A percentile compares a stretch with the other conserved stretches of the same genome.
Conservation (phyloP, 1,140 invertebrate genomes). For the Dufourea novaeangliae region DNA sequence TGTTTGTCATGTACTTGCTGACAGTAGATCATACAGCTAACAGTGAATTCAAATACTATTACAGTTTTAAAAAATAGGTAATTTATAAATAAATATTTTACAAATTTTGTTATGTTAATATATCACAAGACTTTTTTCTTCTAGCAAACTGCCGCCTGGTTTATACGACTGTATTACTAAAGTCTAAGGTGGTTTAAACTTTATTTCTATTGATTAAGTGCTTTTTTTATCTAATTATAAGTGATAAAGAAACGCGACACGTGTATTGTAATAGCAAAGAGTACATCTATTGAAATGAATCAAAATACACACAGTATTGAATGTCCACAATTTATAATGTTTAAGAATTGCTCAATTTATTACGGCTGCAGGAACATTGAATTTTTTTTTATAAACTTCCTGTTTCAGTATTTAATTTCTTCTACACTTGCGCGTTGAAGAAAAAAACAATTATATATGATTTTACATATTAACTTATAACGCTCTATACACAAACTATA, state of each 20-base stretch:
- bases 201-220: not conserved
- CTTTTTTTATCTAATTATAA: slow-evolving; percentile 7
- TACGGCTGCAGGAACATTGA: slow-evolving; percentile 6
- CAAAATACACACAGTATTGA: slow-evolving; percentile 6
- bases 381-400: slow-evolving; percentile 9
- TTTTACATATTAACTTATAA: slow-evolving; percentile 23
- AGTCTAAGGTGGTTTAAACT: not conserved
- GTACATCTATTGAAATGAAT: slow-evolving; percentile 16
- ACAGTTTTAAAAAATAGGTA: not conserved
- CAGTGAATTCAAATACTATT: not conserved
- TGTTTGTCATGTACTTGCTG: not conserved
- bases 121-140: slow-evolving; percentile 11
- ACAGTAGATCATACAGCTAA: not conserved
- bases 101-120: slow-evolving; percentile 31
- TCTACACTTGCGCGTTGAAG: slow-evolving; percentile 21
- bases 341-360: slow-evolving; percentile 10
- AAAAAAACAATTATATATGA: slow-evolving; percentile 22
- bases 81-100: slow-evolving; percentile 39
- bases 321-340: slow-evolving; percentile 6
- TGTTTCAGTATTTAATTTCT: not conserved
- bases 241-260: slow-evolving; percentile 5
- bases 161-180: not conserved
- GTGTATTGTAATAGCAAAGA: slow-evolving; percentile 14
- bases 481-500: slow-evolving; percentile 14
- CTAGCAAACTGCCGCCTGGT: not conserved